Evolutionary conservation across 1,140 invertebrate species (phyloP).

Genomic region (Drosophila nigromelanica): DNA sequence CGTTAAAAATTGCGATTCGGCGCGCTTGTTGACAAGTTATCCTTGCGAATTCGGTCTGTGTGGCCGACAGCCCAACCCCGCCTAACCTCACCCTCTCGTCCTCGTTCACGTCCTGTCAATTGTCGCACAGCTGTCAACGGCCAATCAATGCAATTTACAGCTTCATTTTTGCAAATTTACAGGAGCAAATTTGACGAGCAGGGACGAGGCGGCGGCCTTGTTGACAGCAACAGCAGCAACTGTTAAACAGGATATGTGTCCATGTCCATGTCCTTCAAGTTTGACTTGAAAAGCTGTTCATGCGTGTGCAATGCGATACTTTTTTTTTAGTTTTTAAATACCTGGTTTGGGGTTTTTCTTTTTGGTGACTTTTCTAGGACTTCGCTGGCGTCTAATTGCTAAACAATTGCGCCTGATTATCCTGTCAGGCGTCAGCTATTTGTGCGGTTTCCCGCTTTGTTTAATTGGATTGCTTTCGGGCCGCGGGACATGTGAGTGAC

Average conservation of each 20-base stretch:
- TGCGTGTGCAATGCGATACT: conserved; percentile 75
- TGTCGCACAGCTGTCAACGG: conserved; percentile 69
- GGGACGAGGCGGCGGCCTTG: conserved; percentile 25
- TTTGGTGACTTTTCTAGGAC: conserved; percentile 68
- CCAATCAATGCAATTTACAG: conserved; percentile 78
- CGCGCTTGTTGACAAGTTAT: conserved; percentile 69
- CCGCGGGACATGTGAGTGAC: conserved; percentile 67
- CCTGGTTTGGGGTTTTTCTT: conserved; percentile 40
- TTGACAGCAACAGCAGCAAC: conserved; percentile 58
- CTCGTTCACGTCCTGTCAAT: conserved; percentile 60
- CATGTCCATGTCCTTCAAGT: conserved; percentile 60
- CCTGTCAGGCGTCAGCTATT: conserved; percentile 68
- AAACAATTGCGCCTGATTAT: conserved; percentile 80
- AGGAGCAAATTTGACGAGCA: conserved; percentile 44
- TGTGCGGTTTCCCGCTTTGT: conserved; percentile 68
- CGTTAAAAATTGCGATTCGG: conserved; percentile 69
- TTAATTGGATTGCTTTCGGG: conserved; percentile 67
- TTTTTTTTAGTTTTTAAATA: conserved; percentile 56
- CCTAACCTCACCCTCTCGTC: background rate
- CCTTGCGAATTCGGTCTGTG: conserved; percentile 44
- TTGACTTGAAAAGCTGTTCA: conserved; percentile 70
- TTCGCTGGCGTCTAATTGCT: conserved; percentile 65
- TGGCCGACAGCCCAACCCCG: conserved; percentile 36
- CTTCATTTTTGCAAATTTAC: conserved; percentile 79
- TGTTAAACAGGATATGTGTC: conserved; percentile 44